Percentiles rank a stretch among this genome's conserved stretches.
These are phyloP conservation scores for Campylorhamphus procurvoides DNA, from an alignment of 2,113 vertebrate species.

Conservation along the genomic window DNA sequence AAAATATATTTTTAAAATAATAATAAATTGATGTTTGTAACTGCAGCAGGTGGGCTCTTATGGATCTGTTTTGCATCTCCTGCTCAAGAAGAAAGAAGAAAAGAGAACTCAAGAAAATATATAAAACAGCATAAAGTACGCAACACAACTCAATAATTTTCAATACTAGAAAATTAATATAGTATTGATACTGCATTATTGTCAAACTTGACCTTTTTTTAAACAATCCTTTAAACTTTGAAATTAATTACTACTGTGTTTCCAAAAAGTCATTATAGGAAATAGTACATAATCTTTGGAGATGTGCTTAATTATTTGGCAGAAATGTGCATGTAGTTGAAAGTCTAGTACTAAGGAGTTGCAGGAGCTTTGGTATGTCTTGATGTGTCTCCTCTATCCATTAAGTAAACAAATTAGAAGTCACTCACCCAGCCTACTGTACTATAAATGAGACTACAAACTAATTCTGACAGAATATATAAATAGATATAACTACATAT, in stretches of 20 bases:
- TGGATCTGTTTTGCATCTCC: conserved; percentile 46
- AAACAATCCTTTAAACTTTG: neutral
- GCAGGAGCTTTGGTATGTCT: neutral
- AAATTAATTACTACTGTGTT: neutral
- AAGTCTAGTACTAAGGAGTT: neutral
- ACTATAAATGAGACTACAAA: neutral
- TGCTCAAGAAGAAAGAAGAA: conserved; percentile 63
- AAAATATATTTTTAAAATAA: conserved; percentile 21
- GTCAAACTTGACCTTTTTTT: neutral
- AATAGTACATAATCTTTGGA: neutral
- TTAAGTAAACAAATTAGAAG: neutral
- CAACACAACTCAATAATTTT: neutral
- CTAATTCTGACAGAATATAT: neutral
- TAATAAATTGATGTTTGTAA: conserved; percentile 50
- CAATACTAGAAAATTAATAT: neutral
- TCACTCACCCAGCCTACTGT: neutral
- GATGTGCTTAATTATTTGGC: neutral
- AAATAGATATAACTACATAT: neutral
- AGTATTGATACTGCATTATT: neutral
- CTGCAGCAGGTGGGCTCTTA: conserved; percentile 7
- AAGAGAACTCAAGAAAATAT: conserved; percentile 59
- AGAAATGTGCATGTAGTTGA: neutral
- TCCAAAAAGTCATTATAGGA: neutral
- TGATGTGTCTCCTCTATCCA: neutral
- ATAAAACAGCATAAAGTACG: neutral